Base-by-base conservation (phyloP, 2,797 vertebrate species). In the Holocentrus rufus region DNA sequence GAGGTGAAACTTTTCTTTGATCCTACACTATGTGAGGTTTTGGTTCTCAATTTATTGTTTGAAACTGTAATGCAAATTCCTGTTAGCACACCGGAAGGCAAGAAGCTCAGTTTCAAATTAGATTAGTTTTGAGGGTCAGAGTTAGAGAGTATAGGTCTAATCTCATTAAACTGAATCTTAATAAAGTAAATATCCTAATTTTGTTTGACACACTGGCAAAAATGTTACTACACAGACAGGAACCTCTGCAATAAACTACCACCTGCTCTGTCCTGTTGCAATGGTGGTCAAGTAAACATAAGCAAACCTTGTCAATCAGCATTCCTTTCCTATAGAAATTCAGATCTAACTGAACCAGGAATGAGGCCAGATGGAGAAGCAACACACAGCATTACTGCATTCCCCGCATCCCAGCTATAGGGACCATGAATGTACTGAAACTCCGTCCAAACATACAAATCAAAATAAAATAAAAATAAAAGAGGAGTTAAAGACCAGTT, bases 121-220 rank as follows among this genome's bases (percentile, higher is more conserved):
- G 56, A 74, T 77, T 71, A 63, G 65, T 31, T 69, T 20, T 64
- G 62, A 68, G 50, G 27, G 36, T 1, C 0, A 9, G 2, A 18
- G n/a, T 65, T 71, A 42, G 23, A 42, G 20, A 44, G n/a, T 61
- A 46, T 61, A 27, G 25, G 25, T 27, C 25, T 27, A 68, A 78
- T 61, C 31, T 69, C 13, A 69, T 79, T 77, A 73, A 62, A 72
- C 2, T 18, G 2, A 77, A 65, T 7, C 10, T 36, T 42, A 53
- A 75, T 69, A 50, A 69, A 79, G 58, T 60, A 39, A 74, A 54
- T n/a, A 49, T 46, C 34, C 46, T 61, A 31, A 49, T 65, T 79
- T 57, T 36, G 34, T 67, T 60, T 67, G 22, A 67, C 55, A n/a
- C 34, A 31, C 60, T 66, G 60, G 7, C 44, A 27, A 46, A 65